Percentiles rank a stretch among this genome's conserved stretches.
Evolutionary conservation across 2,888 invertebrate species (phyloP).

Genomic region (Tortricodes alternella): DNA sequence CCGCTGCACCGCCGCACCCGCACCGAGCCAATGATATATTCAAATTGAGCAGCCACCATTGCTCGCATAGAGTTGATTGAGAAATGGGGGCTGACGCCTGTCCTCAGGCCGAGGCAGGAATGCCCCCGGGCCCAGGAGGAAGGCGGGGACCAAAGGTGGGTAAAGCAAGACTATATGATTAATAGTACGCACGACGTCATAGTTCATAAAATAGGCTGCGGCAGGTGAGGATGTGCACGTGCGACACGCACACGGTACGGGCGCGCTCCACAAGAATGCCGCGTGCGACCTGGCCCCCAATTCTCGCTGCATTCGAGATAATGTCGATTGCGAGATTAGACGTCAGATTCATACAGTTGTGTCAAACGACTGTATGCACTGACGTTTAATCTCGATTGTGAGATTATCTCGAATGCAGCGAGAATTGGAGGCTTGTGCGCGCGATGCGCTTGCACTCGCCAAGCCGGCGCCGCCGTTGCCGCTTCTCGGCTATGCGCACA

Average conservation of each 20-base stretch:
- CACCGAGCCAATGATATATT: slow-evolving; percentile 77
- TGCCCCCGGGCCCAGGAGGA: slow-evolving; percentile 91
- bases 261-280: slow-evolving; percentile 29
- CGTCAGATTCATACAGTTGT: too few relatives aligned
- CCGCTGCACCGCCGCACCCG: slow-evolving; percentile 57
- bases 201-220: slow-evolving; percentile 28
- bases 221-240: slow-evolving; percentile 38
- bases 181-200: slow-evolving; percentile 21
- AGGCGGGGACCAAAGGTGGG: slow-evolving; percentile 87
- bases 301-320: too few relatives aligned
- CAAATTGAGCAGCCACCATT: slow-evolving; percentile 92
- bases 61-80: slow-evolving; percentile 98
- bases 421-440: too few relatives aligned
- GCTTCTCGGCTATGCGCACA: slow-evolving; percentile 31
- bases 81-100: slow-evolving; percentile 99
- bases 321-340: too few relatives aligned
- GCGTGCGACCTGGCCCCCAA: slow-evolving; percentile 30
- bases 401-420: too few relatives aligned
- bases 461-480: too few relatives aligned
- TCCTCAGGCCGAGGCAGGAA: slow-evolving; percentile 98
- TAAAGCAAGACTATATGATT: slow-evolving; percentile 31
- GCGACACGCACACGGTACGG: slow-evolving; percentile 43
- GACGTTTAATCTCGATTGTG: too few relatives aligned
- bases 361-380: too few relatives aligned
- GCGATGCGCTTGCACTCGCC: too few relatives aligned